Evolutionary conservation across 53 echinoderm and acorn worm species (phyloP), one percentile per base, ranked within the genome.

Genomic region (Crossaster papposus): DNA sequence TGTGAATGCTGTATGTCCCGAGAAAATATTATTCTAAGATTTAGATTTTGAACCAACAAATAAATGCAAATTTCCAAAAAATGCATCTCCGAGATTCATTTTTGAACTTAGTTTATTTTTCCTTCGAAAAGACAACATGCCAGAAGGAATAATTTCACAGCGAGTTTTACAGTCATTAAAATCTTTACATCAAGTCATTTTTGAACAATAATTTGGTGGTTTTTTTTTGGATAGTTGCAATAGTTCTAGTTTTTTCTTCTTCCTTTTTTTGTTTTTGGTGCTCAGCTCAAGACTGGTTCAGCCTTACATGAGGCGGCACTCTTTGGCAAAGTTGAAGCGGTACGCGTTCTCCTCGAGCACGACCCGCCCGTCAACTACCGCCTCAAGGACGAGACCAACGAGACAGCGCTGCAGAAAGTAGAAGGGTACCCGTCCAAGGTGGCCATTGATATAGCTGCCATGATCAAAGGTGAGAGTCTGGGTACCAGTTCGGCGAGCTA

Each of bases 261-360:
- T 23, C 38, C 2, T 77, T 14, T 34, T 77, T 20, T 23, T 17
- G 0, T 11, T 35, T 36, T 77, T 36, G 13, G 20, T 81, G 1
- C 31, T 18, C 89, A 97, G 97, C 80, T 94, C 14, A 94, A 91
- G 62, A 93, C 77, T 17, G 97, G 97, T 6, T 95, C 97, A 63
- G 95, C 97, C 0, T 93, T 97, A 13, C 97, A 97, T 28, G 97
- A 97, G 51, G 97, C 97, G 14, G 97, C 97, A 0, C 79, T 97
- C 20, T 97, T 93, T 89, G 97, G 97, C 51, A 97, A 97, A 81
- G 92, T 93, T 23, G 97, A 97, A 36, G 97, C 95, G 23, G 95
- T 97, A 17, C 78, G 94, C 30, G 91, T 94, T 17, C 90, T 97
- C 12, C 81, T 97, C 14, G 88, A 95, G 36, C 83, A 91, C 81